Percentiles rank a stretch among this genome's conserved stretches.
Evolutionary conservation across 37 sponge, comb jelly and placozoan genomes (phyloP).

Genomic region (Ianthella basta): DNA sequence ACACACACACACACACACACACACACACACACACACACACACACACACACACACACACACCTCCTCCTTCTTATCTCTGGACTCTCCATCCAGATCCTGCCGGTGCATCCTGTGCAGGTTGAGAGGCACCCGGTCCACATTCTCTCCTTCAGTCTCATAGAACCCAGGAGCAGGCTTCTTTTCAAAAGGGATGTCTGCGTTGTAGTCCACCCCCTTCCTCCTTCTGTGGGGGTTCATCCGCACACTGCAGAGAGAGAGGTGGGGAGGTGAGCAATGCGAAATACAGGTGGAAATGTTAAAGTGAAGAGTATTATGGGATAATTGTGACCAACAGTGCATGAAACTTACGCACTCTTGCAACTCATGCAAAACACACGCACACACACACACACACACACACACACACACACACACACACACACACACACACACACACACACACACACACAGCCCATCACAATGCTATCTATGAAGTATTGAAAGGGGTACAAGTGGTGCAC

Average conservation of each 20-base stretch:
- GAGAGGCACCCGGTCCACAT: constrained; percentile 37
- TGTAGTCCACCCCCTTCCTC: constrained; percentile 83
- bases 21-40: constrained; percentile 18
- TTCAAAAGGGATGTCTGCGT: constrained; percentile 89
- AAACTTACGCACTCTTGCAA: too few species aligned
- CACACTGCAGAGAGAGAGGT: constrained; percentile 31
- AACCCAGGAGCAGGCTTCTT: constrained; percentile 96
- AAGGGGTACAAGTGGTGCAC: too few species aligned
- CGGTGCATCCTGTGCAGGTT: constrained; percentile 74
- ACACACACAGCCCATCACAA: too few species aligned
- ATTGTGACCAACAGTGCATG: too few species aligned
- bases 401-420: too few species aligned
- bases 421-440: constrained; percentile 35
- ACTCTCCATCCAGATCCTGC: constrained; percentile 81
- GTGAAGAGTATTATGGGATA: too few species aligned
- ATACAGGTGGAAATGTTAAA: too few species aligned
- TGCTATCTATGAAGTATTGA: too few species aligned
- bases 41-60: constrained; percentile 39
- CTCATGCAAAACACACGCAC: too few species aligned
- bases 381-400: too few species aligned
- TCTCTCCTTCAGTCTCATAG: constrained; percentile 84
- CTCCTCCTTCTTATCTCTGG: constrained; percentile 79
- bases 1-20: constrained; percentile 28
- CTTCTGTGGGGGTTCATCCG: constrained; percentile 47
- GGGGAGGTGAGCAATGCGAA: neutral